Percentiles rank a stretch among this genome's conserved stretches.
Evolutionary conservation across 2,113 vertebrate species (phyloP).

Genomic region (Rhinogobius similis): DNA sequence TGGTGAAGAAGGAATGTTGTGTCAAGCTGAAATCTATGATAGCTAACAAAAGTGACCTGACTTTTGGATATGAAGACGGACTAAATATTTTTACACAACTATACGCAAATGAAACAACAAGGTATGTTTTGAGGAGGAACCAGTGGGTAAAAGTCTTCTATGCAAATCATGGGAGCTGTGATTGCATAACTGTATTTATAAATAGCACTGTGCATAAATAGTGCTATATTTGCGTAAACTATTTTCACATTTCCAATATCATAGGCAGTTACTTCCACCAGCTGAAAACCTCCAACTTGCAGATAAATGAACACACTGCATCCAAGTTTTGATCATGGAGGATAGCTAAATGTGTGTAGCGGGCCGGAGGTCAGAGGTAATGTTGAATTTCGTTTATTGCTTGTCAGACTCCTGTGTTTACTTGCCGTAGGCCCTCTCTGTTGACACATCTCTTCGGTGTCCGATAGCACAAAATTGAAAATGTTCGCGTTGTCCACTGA

Average conservation of each 20-base stretch:
- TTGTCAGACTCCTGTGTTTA: constrained; percentile 73
- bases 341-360: constrained; percentile 64
- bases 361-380: constrained; percentile 44
- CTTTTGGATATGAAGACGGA: no score
- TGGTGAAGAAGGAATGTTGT: no score
- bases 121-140: no score
- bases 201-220: neutral
- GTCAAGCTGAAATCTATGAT: no score
- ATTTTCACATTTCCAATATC: neutral
- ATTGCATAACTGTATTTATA: neutral
- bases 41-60: no score
- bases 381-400: constrained; percentile 72
- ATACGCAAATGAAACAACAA: no score
- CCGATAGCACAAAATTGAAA: constrained; percentile 77
- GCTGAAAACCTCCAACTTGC: no score
- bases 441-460: constrained; percentile 75
- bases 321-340: constrained; percentile 49
- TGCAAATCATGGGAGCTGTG: neutral
- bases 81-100: no score
- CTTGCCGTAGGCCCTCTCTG: constrained; percentile 67
- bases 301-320: constrained; percentile 7
- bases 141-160: no score
- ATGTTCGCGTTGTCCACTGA: constrained; percentile 71
- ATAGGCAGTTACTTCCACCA: constrained; percentile 7
- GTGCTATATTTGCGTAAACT: neutral